Evolutionary conservation across 1,140 invertebrate genomes (phyloP).

Genomic region (Lucilia cuprina): DNA sequence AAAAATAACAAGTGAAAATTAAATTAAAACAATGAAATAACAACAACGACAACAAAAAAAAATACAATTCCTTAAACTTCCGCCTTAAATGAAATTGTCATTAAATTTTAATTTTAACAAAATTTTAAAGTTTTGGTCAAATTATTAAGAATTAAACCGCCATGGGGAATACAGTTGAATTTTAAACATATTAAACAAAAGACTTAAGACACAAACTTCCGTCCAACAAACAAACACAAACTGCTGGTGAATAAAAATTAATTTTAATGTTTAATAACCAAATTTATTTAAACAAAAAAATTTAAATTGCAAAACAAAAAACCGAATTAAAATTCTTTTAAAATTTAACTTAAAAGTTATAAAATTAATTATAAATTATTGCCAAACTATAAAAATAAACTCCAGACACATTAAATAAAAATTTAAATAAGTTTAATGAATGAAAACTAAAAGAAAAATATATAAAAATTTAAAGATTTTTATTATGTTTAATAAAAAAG

Average conservation of each 20-base stretch:
- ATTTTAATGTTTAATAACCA: not conserved
- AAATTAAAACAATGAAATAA: not conserved
- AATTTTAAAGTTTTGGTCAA: too few relatives aligned
- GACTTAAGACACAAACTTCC: slow-evolving; percentile 28
- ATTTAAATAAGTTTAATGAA: not conserved
- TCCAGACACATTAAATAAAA: slow-evolving; percentile 6
- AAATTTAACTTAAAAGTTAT: not conserved
- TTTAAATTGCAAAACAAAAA: not conserved
- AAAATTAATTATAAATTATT: not conserved
- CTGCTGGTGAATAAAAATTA: not conserved
- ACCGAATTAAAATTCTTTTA: too few relatives aligned
- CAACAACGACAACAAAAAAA: not conserved
- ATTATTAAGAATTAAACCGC: not conserved
- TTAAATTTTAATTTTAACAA: too few relatives aligned
- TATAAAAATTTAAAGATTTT: not conserved
- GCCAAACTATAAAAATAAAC: not conserved
- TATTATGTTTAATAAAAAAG: not conserved
- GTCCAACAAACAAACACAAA: not conserved
- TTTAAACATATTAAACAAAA: not conserved
- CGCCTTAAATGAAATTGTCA: not conserved
- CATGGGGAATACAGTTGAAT: not conserved
- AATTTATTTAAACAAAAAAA: not conserved
- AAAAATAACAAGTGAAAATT: not conserved
- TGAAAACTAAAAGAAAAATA: not conserved
- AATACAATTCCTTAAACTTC: not conserved